Base-by-base conservation (phyloP, 1,140 invertebrate species). In the Bicyclus anynana region DNA sequence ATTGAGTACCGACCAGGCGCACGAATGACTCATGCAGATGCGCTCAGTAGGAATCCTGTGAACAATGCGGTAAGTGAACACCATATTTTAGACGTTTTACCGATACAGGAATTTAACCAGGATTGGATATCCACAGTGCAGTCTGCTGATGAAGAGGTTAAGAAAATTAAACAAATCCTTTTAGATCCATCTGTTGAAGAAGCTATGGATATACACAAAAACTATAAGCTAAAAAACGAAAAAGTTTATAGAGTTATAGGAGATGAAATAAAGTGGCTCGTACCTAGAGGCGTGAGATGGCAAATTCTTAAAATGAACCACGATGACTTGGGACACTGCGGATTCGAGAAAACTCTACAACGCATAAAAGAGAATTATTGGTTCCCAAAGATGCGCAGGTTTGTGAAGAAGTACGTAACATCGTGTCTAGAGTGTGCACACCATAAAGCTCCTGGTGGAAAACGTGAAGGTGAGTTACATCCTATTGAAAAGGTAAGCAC, bases 311-410 rank as follows among this genome's bases (percentile, higher is more conserved):
- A 69, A 44, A 49, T 53, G 38, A 69, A 67, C 44, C 77, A 84
- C 52, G 78, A 82, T 27, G 66, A 77, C 27, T 49, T 72, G 5
- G 74, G 77, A 1, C 77, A 83, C 42, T 81, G 67, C 40, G 71
- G 65, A 0, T 59, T 72, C n/a, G 73, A 78, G 6, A 80, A 76
- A 56, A 80, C 69, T 0, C 29, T 78, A 6, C 10, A 67, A 20
- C 63, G 67, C 3, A 52, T 82, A 6, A 54, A 47, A 7, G 50
- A 69, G 37, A 37, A 53, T 2, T 77, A 70, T 33, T 87, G 73
- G 80, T 84, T 84, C 21, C 66, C 68, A 0, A 67, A 58, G 18
- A 63, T 63, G 61, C 55, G 61, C 6, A 33, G 46, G 14, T 58
- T 58, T n/a, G 60, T 72, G 2, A 70, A 77, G 49, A 70, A 69